Evolutionary conservation across 1,140 invertebrate species (phyloP).

Genomic region (Sycophaga agraensis): DNA sequence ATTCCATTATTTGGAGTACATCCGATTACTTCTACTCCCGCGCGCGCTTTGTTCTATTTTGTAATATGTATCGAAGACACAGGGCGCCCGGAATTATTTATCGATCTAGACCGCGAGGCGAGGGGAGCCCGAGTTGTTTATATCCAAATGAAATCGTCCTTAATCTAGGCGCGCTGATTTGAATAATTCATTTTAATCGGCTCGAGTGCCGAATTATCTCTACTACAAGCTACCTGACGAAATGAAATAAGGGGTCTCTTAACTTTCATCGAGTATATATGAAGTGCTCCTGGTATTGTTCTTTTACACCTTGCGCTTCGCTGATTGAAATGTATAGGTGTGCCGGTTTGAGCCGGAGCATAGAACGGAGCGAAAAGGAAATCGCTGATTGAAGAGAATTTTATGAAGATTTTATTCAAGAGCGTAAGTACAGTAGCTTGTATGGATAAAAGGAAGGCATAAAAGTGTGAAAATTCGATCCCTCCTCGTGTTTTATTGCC

Average conservation of each 20-base stretch:
- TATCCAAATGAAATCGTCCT: background rate
- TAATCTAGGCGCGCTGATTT: background rate
- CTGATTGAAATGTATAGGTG: no score
- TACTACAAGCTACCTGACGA: background rate
- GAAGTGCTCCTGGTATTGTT: no score
- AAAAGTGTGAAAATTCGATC: no score
- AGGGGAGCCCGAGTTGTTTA: background rate
- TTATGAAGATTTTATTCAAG: no score
- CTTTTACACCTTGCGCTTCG: no score
- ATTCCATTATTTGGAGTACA: conserved; percentile 5
- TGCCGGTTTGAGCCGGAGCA: no score
- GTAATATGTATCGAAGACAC: background rate
- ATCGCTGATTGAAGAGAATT: no score
- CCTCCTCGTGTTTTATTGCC: no score
- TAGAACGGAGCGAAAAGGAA: no score
- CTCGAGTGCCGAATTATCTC: background rate
- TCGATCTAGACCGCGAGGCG: background rate
- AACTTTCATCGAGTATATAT: no score
- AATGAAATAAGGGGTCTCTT: background rate
- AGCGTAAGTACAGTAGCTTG: no score
- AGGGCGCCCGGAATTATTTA: background rate
- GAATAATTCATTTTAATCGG: conserved; percentile 14
- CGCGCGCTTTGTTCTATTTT: background rate
- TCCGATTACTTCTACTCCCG: background rate
- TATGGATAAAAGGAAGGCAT: no score